Percentiles rank a stretch among this genome's conserved stretches.
Evolutionary conservation across 1,140 invertebrate species (phyloP).

Genomic region (Hormaphis cornu): DNA sequence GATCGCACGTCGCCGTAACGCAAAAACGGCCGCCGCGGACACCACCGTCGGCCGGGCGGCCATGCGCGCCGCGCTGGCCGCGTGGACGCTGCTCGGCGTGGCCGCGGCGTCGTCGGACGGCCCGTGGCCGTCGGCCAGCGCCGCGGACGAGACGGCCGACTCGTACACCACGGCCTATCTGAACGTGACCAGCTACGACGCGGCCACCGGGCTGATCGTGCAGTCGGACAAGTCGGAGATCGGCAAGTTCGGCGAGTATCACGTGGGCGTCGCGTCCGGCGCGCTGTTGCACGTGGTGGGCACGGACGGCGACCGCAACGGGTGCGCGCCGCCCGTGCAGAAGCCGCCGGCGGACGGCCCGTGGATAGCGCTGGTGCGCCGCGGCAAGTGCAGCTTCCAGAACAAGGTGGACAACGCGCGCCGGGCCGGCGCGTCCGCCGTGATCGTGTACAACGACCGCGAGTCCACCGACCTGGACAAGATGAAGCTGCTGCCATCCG

Average conservation of each 20-base stretch:
- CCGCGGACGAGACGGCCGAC: conserved; percentile 35
- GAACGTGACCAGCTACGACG: conserved; percentile 42
- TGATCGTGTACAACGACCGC: conserved; percentile 66
- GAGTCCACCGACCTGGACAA: conserved; percentile 55
- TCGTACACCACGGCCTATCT: conserved; percentile 41
- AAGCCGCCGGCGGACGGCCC: conserved; percentile 43
- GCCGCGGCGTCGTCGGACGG: background rate
- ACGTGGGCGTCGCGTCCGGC: conserved; percentile 51
- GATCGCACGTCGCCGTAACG: too few species aligned
- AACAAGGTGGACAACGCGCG: conserved; percentile 64
- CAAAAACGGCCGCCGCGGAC: background rate
- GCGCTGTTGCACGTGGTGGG: conserved; percentile 50
- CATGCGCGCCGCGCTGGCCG: conserved; percentile 5
- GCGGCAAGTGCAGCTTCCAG: conserved; percentile 65
- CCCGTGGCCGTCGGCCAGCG: background rate
- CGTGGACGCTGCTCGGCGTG: conserved; percentile 6
- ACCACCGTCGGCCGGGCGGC: background rate
- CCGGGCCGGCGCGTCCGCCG: conserved; percentile 56
- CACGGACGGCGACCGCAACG: conserved; percentile 51
- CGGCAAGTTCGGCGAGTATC: conserved; percentile 60
- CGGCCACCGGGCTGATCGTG: conserved; percentile 32
- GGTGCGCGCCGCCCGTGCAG: conserved; percentile 51
- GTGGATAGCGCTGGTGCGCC: conserved; percentile 65
- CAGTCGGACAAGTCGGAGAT: conserved; percentile 46
- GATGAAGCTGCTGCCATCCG: conserved; percentile 52